Percentiles rank a stretch among this genome's conserved stretches.
phyloP scores from a whole-genome alignment of 2,797 vertebrate species.

The Oreochromis grahami region DNA sequence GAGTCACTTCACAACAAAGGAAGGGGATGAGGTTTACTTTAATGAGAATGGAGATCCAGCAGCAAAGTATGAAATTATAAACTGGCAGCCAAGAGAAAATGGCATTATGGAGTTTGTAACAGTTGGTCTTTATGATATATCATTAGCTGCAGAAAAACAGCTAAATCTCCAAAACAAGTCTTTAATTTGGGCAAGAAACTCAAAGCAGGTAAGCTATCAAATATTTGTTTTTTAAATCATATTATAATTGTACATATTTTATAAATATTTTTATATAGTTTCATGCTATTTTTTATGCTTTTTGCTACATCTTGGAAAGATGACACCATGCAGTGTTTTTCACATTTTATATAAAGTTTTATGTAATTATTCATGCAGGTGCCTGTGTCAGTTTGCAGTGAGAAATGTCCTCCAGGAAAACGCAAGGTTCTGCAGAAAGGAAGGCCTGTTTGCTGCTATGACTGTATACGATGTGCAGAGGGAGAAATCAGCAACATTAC shows the following conservation, averaged over 20 bases:
- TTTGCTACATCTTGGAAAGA: not conserved
- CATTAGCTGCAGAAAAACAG: slow-evolving; percentile 38
- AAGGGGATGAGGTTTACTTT: slow-evolving; percentile 69
- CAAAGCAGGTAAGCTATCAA: slow-evolving; percentile 26
- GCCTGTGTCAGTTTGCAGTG: slow-evolving; percentile 67
- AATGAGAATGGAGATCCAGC: slow-evolving; percentile 68
- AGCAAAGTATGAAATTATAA: slow-evolving; percentile 74
- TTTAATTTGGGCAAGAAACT: slow-evolving; percentile 60
- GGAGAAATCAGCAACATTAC: slow-evolving; percentile 68
- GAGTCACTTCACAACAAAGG: slow-evolving; percentile 62
- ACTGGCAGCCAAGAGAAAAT: slow-evolving; percentile 59
- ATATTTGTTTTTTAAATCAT: not conserved
- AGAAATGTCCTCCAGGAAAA: slow-evolving; percentile 59
- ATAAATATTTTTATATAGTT: not conserved
- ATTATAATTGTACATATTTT: not conserved
- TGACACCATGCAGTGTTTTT: not conserved
- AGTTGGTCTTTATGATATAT: slow-evolving; percentile 67
- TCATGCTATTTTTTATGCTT: not conserved
- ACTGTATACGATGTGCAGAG: slow-evolving; percentile 69
- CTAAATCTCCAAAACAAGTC: slow-evolving; percentile 43
- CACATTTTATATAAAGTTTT: not conserved
- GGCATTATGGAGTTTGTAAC: slow-evolving; percentile 54
- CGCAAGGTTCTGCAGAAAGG: slow-evolving; percentile 68
- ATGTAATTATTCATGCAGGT: slow-evolving; percentile 26
- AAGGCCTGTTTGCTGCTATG: slow-evolving; percentile 69